phyloP scores from a whole-genome alignment of 2,888 invertebrate genomes.

The Drosophila stalkeri region DNA sequence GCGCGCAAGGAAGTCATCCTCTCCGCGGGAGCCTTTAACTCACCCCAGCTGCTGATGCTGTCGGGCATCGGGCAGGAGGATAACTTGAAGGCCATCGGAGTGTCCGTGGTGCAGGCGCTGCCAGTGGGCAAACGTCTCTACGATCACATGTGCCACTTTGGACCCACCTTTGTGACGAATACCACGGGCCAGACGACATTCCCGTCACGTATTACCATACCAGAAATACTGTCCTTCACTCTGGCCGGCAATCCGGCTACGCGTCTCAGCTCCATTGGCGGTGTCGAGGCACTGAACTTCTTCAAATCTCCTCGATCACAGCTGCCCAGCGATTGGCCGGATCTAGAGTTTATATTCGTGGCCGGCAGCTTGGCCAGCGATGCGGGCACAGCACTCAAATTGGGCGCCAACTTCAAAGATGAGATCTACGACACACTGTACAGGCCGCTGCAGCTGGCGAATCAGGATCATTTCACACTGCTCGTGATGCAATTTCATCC shows the following conservation, averaged over 20 bases:
- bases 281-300: slow-evolving; percentile 89
- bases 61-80: slow-evolving; percentile 89
- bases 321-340: slow-evolving; percentile 88
- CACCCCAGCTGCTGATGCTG: slow-evolving; percentile 95
- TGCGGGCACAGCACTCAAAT: slow-evolving; percentile 86
- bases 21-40: slow-evolving; percentile 94
- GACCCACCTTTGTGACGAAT: slow-evolving; percentile 83
- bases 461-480: slow-evolving; percentile 87
- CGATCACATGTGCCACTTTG: slow-evolving; percentile 86
- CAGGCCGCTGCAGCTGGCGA: slow-evolving; percentile 86
- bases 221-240: slow-evolving; percentile 85
- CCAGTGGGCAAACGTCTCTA: slow-evolving; percentile 89
- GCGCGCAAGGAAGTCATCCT: slow-evolving; percentile 93
- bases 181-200: slow-evolving; percentile 76
- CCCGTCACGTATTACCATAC: slow-evolving; percentile 85
- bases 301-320: slow-evolving; percentile 86
- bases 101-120: slow-evolving; percentile 88
- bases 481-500: slow-evolving; percentile 91
- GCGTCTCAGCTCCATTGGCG: slow-evolving; percentile 86
- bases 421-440: slow-evolving; percentile 87
- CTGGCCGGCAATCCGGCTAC: slow-evolving; percentile 83
- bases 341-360: slow-evolving; percentile 88
- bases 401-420: slow-evolving; percentile 87
- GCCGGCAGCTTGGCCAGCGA: slow-evolving; percentile 89
- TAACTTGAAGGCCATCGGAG: slow-evolving; percentile 86